Base-by-base conservation (phyloP, 2,888 invertebrate genomes). In the Eristalis tenax region DNA sequence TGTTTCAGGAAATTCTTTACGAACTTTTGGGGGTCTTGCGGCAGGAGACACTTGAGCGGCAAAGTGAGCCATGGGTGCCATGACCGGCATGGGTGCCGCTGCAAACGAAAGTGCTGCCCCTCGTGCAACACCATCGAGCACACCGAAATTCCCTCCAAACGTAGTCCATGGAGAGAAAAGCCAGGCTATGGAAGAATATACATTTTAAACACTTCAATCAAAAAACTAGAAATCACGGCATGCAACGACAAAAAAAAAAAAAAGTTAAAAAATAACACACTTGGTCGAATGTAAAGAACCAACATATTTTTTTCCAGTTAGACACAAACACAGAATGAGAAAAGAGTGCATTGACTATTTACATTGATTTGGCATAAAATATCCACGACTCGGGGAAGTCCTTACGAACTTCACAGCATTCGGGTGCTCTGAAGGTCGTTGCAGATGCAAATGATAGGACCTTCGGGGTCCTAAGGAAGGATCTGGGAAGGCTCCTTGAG, bases 1-100 rank as follows among this genome's bases (percentile, higher is more conserved):
- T 18, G 64, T 28, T 57, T 75, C 75, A 15, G 64, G 32, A 35
- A 75, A 75, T 43, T 18, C 11, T 43, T 56, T 43, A 35, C 75
- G 75, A 32, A 65, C 56, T 15, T 65, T 26, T 61, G 73, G 15
- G 10, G 10, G 6, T 22, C 8, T 10, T 61, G 15, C 6, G 22
- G 10, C 1, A 32, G 22, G 18, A 6, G 50, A 6, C 18, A 5
- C 18, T 50, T 8, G 18, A 8, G 50, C 8, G 2, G 50, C 11
- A 13, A 13, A 59, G 4, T 28, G 15, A 65, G 38, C 38, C 13
- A 13, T n/a, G 28, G 18, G 22, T 11, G 15, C 28, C 26, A 26
- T 38, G 23, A 32, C 32, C 10, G 32, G 32, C 13, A 13, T n/a
- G 18, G 18, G 22, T n/a, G 15, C 68, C 26, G 13, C n/a, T 11